Conservation (phyloP, 2,113 vertebrate genomes). For the Cheirogaleus medius region DNA sequence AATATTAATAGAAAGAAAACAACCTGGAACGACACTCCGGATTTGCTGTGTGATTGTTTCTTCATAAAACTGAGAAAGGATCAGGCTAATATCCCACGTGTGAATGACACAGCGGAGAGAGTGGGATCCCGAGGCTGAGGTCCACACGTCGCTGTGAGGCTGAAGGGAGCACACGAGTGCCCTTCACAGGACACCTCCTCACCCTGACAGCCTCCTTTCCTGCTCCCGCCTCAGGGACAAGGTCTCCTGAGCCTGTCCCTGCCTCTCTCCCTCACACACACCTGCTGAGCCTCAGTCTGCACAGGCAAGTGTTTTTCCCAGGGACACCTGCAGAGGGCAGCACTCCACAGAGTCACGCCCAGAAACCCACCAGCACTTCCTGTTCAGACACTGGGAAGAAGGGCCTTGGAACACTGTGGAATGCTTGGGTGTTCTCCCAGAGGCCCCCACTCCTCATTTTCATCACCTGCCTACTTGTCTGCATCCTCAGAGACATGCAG, state of each 20-base stretch:
- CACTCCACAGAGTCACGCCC: neutral
- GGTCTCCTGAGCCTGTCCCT: neutral
- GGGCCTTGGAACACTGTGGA: neutral
- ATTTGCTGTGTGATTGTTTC: neutral
- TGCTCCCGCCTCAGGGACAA: neutral
- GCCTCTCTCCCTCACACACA: neutral
- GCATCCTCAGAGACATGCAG: neutral
- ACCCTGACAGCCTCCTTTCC: neutral
- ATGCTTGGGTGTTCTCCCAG: neutral
- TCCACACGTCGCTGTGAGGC: neutral
- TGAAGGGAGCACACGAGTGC: neutral
- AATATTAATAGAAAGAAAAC: neutral
- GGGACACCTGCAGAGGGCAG: neutral
- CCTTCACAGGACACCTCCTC: neutral
- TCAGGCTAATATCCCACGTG: too few relatives aligned
- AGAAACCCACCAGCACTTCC: neutral
- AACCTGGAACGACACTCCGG: too few relatives aligned
- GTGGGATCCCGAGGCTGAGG: neutral
- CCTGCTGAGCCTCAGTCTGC: neutral
- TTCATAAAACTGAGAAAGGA: too few relatives aligned
- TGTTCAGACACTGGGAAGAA: neutral
- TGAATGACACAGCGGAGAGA: neutral
- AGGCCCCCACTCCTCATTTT: neutral
- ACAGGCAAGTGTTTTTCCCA: neutral
- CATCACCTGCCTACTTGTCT: neutral